A percentile compares a stretch with the other conserved stretches of the same genome.
Evolutionary conservation across 2,797 vertebrate genomes (phyloP).

Genomic region (Manis pentadactyla): DNA sequence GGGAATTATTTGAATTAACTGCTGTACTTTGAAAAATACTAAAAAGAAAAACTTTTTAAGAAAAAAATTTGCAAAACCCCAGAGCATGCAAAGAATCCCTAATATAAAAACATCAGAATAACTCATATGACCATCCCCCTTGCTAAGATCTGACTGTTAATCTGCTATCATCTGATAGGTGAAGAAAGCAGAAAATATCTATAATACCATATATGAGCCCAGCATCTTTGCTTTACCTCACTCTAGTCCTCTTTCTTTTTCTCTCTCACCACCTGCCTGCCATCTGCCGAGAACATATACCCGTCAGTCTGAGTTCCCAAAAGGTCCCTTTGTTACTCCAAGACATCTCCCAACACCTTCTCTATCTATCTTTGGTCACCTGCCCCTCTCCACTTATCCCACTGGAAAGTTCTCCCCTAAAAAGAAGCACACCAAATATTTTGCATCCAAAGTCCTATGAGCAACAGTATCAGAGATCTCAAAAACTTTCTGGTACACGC

Average conservation of each 20-base stretch:
- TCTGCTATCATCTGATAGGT: not conserved
- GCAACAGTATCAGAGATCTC: not conserved
- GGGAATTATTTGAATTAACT: constrained; percentile 36
- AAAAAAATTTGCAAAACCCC: not conserved
- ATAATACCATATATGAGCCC: not conserved
- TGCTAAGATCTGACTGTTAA: not conserved
- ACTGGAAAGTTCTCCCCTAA: not conserved
- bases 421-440: not conserved
- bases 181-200: not conserved
- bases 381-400: not conserved
- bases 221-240: not conserved
- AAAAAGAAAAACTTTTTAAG: not conserved
- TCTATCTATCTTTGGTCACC: not conserved
- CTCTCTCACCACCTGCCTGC: not conserved
- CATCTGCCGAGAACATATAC: not conserved
- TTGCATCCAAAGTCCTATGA: not conserved
- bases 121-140: not conserved
- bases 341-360: not conserved
- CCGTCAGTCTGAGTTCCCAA: not conserved
- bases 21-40: not conserved
- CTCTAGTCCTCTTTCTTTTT: not conserved
- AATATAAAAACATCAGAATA: not conserved
- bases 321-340: not conserved
- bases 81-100: not conserved
- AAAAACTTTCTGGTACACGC: not conserved